Conservation (phyloP, 2,113 vertebrate species). For the Dasyurus viverrinus region DNA sequence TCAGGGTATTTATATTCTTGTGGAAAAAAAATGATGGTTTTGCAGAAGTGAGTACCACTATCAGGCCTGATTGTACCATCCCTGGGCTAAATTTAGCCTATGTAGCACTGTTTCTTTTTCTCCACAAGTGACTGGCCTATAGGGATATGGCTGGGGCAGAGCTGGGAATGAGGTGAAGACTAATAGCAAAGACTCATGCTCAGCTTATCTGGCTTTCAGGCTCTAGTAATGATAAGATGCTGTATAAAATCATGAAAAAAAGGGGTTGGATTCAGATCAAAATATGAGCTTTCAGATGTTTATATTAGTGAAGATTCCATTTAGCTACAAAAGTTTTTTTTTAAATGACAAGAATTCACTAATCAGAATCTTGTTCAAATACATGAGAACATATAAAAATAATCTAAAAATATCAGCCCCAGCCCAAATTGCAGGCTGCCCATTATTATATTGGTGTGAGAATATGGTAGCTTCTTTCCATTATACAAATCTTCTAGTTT, state of each 20-base stretch:
- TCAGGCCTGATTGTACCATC: constrained; percentile 23
- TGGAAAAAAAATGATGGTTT: constrained; percentile 33
- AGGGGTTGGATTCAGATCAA: background rate
- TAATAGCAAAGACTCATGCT: constrained; percentile 22
- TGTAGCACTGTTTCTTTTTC: constrained; percentile 9
- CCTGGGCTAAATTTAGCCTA: constrained; percentile 54
- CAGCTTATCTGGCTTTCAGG: constrained; percentile 4
- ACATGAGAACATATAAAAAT: background rate
- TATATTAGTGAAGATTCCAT: constrained; percentile 9
- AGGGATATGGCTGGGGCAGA: background rate
- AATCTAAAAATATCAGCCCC: background rate
- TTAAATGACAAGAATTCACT: background rate
- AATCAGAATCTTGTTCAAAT: background rate
- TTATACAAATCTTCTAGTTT: background rate
- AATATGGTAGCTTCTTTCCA: background rate
- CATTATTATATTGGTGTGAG: background rate
- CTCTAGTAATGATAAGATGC: background rate
- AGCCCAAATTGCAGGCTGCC: background rate
- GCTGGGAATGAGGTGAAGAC: background rate
- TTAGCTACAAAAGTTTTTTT: background rate
- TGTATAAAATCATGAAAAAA: background rate
- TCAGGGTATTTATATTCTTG: constrained; percentile 40
- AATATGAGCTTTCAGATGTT: background rate
- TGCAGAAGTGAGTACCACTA: constrained; percentile 51
- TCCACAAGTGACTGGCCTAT: constrained; percentile 15